Conservation (phyloP, 2,888 invertebrate species). For the Phytoseiulus persimilis region DNA sequence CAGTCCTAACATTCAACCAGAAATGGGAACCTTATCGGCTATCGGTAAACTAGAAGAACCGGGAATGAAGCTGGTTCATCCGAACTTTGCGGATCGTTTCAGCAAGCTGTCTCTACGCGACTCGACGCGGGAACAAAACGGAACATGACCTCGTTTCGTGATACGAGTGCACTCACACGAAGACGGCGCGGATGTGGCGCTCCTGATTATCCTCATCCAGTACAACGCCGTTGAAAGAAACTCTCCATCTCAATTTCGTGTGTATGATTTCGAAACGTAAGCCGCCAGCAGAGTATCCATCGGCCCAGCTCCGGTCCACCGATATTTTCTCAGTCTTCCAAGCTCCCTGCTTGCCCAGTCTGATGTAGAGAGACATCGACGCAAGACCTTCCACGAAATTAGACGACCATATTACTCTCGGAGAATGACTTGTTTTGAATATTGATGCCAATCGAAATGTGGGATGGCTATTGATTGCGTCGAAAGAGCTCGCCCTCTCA, state of each 20-base stretch:
- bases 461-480: no score
- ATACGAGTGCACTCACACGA: not conserved
- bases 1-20: no score
- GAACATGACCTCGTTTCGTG: no score
- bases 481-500: not conserved
- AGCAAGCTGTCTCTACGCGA: no score
- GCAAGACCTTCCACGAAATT: conserved; percentile 10
- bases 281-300: not conserved
- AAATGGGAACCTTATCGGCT: no score
- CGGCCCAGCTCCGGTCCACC: not conserved
- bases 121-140: no score
- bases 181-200: not conserved
- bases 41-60: no score
- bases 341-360: not conserved
- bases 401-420: not conserved
- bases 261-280: conserved; percentile 39
- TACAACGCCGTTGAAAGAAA: conserved; percentile 47
- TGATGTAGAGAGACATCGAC: not conserved
- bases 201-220: not conserved
- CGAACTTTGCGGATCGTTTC: no score
- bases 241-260: conserved; percentile 43
- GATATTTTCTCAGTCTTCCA: not conserved
- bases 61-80: no score
- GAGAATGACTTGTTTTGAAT: not conserved
- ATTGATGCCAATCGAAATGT: not conserved